Evolutionary conservation across 1,140 invertebrate species (phyloP), one percentile per base, ranked within the genome.

Genomic region (Leptopilina boulardi): DNA sequence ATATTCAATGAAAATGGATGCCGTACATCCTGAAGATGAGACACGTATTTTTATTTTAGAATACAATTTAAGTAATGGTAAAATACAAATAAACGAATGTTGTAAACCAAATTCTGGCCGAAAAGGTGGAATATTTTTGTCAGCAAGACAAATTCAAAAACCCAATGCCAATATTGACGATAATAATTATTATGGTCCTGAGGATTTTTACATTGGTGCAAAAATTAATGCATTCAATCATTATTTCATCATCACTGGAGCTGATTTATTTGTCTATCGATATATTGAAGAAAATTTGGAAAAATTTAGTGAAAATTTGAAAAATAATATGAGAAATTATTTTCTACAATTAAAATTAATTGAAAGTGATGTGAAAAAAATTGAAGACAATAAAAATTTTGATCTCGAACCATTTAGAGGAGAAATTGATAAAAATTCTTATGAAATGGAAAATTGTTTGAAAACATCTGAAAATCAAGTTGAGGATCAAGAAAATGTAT

Each of bases 281-380:
- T 95, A 95, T 82, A 94, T 95, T 90, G 91, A 93, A 81, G 92
- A 92, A n/a, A 95, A 95, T 86, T 90, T 92, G 1, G 92, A 94
- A 1, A 95, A 95, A 85, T 95, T 95, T 87, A 89, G 92, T 6
- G 91, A 91, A 21, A 91, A 94, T 75, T 88, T 94, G 2, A 92
- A 93, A 10, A 91, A 94, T 72, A 94, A 93, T 81, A 91, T 95
- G 26, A 89, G 92, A 41, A 92, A 93, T 82, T 93, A 94, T 84
- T 93, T 95, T 87, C 89, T 92, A 80, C 85, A 89, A 23, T 86
- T 92, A 80, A 93, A 93, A 71, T 91, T 93, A 76, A 84, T 94
- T 15, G 92, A 92, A 71, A 91, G 92, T 23, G 10, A 66, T 66
- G 23, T 6, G 13, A 66, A 66, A 4, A 30, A 13, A 34, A 23